phyloP scores from a whole-genome alignment of 2,113 vertebrate species.

The Plecturocebus donacophilus region DNA sequence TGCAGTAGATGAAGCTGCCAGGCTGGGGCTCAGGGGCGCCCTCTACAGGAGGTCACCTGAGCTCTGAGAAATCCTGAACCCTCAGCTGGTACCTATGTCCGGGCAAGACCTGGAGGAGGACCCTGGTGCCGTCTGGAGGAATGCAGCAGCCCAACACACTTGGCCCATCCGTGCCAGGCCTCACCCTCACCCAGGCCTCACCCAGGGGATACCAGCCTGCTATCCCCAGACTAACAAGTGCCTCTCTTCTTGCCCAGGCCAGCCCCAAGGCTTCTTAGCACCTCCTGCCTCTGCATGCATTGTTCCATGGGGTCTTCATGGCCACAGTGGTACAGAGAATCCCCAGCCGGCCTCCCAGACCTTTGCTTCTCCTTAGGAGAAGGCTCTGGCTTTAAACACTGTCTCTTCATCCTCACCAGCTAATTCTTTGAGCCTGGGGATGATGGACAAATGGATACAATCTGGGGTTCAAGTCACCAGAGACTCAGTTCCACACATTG shows the following conservation, averaged over 20 bases:
- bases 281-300: background rate
- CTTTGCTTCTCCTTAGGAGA: background rate
- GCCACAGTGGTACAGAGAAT: background rate
- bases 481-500: background rate
- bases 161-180: background rate
- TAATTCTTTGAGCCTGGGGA: background rate
- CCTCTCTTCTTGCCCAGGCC: background rate
- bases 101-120: background rate
- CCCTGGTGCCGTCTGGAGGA: background rate
- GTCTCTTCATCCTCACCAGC: background rate
- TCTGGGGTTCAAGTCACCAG: background rate
- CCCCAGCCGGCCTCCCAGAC: background rate
- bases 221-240: background rate
- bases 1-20: fast-evolving
- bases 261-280: background rate
- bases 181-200: no score
- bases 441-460: background rate
- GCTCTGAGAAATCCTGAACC: background rate
- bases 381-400: background rate
- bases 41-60: background rate
- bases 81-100: background rate
- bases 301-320: background rate
- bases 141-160: fast-evolving
- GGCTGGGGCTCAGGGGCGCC: background rate
- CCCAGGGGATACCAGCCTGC: background rate